phyloP scores from a whole-genome alignment of 2,113 vertebrate genomes.

The Leucoraja erinaceus region DNA sequence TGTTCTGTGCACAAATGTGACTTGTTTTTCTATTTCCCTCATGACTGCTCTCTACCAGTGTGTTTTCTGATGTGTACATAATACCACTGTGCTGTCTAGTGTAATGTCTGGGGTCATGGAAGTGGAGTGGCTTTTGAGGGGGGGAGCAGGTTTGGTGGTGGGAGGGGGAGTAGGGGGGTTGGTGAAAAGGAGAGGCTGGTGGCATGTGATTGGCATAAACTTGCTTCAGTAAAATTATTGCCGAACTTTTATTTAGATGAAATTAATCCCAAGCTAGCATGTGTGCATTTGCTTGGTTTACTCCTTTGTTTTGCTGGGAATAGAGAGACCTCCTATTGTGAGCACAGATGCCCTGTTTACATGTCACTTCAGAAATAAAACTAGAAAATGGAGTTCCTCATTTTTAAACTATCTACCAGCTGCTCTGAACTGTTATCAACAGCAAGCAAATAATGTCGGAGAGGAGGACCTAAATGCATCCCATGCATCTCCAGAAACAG shows the following conservation, averaged over 20 bases:
- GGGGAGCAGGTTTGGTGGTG: slow-evolving; percentile 48
- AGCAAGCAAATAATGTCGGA: background rate
- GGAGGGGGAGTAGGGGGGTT: slow-evolving; percentile 56
- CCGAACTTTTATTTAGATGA: slow-evolving; percentile 59
- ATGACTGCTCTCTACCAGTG: slow-evolving; percentile 69
- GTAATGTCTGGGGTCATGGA: slow-evolving; percentile 64
- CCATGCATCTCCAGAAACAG: slow-evolving; percentile 10
- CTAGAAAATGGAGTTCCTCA: background rate
- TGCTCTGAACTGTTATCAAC: slow-evolving; percentile 23
- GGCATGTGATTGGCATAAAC: slow-evolving; percentile 74
- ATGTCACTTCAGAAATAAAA: background rate
- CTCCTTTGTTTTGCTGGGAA: background rate
- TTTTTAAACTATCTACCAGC: background rate
- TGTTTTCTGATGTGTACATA: slow-evolving; percentile 70
- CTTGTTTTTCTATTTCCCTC: slow-evolving; percentile 72
- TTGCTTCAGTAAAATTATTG: slow-evolving; percentile 69
- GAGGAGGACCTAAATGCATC: background rate
- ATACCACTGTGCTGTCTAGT: slow-evolving; percentile 64
- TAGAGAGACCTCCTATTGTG: background rate
- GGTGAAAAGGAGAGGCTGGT: slow-evolving; percentile 51
- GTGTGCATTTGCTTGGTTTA: background rate
- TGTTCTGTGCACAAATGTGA: slow-evolving; percentile 66
- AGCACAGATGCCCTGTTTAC: background rate
- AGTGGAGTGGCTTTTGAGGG: slow-evolving; percentile 36
- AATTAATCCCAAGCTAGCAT: background rate